phyloP scores from a whole-genome alignment of 2,888 invertebrate genomes.

The Aricia artaxerxes region DNA sequence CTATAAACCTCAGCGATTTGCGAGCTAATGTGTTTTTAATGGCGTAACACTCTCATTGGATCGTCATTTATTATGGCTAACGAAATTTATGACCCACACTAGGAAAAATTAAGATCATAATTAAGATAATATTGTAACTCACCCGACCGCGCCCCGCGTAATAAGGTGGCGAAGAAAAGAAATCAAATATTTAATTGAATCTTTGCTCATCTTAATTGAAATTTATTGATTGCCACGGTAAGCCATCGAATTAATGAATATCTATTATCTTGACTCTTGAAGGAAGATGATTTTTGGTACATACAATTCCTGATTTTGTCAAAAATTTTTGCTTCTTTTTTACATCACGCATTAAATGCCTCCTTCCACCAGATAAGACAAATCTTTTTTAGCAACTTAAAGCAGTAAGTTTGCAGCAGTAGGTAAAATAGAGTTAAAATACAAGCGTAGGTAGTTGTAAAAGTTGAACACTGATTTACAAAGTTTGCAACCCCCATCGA shows the following conservation, averaged over 20 bases:
- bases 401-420: background rate
- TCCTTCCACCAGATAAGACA: too few species aligned
- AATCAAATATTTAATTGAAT: conserved; percentile 13
- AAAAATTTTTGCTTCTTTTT: too few species aligned
- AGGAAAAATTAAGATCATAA: conserved; percentile 35
- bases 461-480: conserved; percentile 14
- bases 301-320: background rate
- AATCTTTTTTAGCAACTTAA: too few species aligned
- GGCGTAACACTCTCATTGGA: conserved; percentile 69
- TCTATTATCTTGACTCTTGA: background rate
- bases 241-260: background rate
- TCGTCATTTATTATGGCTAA: conserved; percentile 64
- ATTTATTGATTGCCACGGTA: background rate
- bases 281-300: background rate
- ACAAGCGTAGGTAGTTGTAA: background rate
- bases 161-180: conserved; percentile 11
- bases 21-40: conserved; percentile 74
- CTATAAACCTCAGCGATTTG: conserved; percentile 63
- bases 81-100: conserved; percentile 55
- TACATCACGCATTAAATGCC: too few species aligned
- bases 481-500: conserved; percentile 7
- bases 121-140: conserved; percentile 1
- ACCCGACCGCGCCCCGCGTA: background rate
- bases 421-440: background rate
- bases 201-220: background rate